Evolutionary conservation across 2,888 invertebrate species (phyloP).

Genomic region (Lysandra coridon): DNA sequence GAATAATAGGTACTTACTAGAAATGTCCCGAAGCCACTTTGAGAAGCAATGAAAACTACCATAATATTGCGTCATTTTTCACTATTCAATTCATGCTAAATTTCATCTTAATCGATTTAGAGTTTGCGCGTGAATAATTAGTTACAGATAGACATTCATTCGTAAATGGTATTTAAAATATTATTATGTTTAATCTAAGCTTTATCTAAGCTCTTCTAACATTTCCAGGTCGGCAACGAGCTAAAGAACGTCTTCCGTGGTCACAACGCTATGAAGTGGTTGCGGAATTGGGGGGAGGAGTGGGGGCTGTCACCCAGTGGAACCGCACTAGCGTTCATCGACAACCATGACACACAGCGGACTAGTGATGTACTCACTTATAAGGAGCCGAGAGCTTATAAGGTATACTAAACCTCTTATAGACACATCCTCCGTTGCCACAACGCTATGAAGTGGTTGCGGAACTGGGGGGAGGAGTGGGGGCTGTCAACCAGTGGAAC

Average conservation of each 20-base stretch:
- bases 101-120: too few relatives aligned
- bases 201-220: neutral
- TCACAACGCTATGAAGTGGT: constrained; percentile 77
- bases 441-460: constrained; percentile 78
- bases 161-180: too few relatives aligned
- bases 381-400: constrained; percentile 84
- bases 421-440: too few relatives aligned
- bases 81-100: too few relatives aligned
- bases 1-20: too few relatives aligned
- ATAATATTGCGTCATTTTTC: too few relatives aligned
- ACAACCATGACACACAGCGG: constrained; percentile 95
- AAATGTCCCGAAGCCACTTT: too few relatives aligned
- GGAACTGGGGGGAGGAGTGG: constrained; percentile 65
- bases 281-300: constrained; percentile 63
- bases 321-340: constrained; percentile 87
- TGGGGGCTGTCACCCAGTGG: constrained; percentile 78
- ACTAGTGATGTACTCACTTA: constrained; percentile 84
- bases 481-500: constrained; percentile 78
- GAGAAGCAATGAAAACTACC: too few relatives aligned
- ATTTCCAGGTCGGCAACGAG: constrained; percentile 73
- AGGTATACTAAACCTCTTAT: too few relatives aligned
- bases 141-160: too few relatives aligned
- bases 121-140: too few relatives aligned
- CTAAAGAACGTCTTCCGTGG: constrained; percentile 80
- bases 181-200: neutral